phyloP scores from a whole-genome alignment of 1,140 invertebrate species.

The Aphelenchoides besseyi region DNA sequence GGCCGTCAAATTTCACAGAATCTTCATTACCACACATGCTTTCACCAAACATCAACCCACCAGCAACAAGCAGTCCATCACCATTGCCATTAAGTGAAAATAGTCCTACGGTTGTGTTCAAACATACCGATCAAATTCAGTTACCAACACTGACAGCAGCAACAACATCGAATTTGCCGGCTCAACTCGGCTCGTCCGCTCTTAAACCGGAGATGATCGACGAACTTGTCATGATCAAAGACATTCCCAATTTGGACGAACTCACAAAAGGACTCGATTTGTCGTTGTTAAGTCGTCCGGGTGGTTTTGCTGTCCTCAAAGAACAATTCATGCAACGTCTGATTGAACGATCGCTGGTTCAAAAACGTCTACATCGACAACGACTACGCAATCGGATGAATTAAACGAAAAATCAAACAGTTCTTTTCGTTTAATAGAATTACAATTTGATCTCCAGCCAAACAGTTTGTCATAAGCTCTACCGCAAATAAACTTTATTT shows the following conservation, averaged over 20 bases:
- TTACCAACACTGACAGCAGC: not conserved
- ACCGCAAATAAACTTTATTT: too few species aligned
- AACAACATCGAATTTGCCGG: not conserved
- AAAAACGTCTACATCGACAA: not conserved
- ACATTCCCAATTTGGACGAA: conserved; percentile 54
- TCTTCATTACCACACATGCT: not conserved
- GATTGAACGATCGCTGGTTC: not conserved
- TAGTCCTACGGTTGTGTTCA: not conserved
- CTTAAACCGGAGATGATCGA: conserved; percentile 38
- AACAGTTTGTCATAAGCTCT: too few species aligned
- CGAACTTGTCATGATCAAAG: conserved; percentile 40
- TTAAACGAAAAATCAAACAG: too few species aligned
- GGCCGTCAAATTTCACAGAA: not conserved
- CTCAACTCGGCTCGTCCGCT: conserved; percentile 1
- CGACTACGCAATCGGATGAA: not conserved
- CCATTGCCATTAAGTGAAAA: conserved; percentile 12
- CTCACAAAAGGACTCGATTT: conserved; percentile 53
- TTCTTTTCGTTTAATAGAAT: too few species aligned
- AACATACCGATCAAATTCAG: conserved; percentile 16
- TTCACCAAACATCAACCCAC: not conserved
- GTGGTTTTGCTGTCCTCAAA: conserved; percentile 49
- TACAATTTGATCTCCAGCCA: too few species aligned
- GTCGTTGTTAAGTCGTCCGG: conserved; percentile 50
- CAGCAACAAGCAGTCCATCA: conserved; percentile 6
- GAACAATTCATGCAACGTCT: conserved; percentile 51